Evolutionary conservation across 2,113 vertebrate species (phyloP), one percentile per base, ranked within the genome.

Genomic region (Clarias magur): DNA sequence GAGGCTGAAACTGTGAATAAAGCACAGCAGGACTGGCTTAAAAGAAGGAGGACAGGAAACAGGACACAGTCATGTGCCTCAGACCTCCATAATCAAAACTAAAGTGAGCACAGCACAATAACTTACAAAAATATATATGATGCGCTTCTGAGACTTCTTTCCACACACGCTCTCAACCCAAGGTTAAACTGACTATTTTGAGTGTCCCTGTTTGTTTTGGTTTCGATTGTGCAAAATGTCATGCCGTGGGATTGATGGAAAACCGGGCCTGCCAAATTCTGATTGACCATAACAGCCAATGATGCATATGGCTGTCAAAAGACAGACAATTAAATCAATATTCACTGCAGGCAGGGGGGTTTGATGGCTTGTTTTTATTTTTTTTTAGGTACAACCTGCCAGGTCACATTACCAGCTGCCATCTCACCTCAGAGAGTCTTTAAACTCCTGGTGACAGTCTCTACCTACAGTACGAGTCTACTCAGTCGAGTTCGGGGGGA

Each of bases 251-350:
- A 97, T 97, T 96, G 97, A 97, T 95, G 95, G 95, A 94, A 96
- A 96, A 96, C 95, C 95, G 94, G 95, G 96, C 95, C 96, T 97
- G 97, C 96, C 96, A 97, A 96, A 95, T 70, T 87, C 53, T 95
- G 96, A 97, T 97, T 97, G 96, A 97, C 96, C 97, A 97, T 98
- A 96, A 97, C 96, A 96, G 96, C 95, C 96, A 96, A 97, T 98
- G 98, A 99, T 97, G 97, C 95, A 98, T 97, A 97, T 95, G 96
- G 96, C 96, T 96, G 96, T 98, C 97, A 98, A 96, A 96, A 97
- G 95, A 96, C 95, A 97, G 97, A 98, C 96, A 98, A 97, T 97
- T 96, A 96, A 97, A 98, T 99, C 97, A 97, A 98, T 97, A 98
- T 96, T 96, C 96, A 96, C 96, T 95, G 94, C 85, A 95, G 96